Conservation (phyloP, 1,140 invertebrate species). For the Diachasma alloeum region DNA sequence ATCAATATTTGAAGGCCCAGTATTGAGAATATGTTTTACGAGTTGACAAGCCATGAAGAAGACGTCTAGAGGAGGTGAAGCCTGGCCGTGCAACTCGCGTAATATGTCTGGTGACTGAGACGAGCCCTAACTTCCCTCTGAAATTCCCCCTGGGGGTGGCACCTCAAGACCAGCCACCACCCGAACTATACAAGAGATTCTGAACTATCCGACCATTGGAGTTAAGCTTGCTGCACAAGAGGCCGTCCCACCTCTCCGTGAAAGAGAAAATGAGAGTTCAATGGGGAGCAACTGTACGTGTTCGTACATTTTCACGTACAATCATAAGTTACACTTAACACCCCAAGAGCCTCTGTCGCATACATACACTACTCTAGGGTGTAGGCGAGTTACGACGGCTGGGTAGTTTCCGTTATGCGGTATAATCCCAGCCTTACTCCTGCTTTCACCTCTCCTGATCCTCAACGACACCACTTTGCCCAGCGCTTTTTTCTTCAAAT, state of each 20-base stretch:
- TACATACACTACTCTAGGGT: neutral
- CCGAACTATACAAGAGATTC: neutral
- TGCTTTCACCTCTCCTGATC: neutral
- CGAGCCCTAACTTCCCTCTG: neutral
- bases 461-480: neutral
- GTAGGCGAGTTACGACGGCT: slow-evolving; percentile 36
- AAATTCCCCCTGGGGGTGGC: neutral
- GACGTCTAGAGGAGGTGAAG: neutral
- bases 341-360: slow-evolving; percentile 9
- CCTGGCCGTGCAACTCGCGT: too few species aligned
- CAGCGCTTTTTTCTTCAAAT: neutral
- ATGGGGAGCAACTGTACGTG: slow-evolving; percentile 2
- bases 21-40: neutral
- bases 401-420: slow-evolving; percentile 34
- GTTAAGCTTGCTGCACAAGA: neutral
- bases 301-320: slow-evolving; percentile 34
- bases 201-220: neutral
- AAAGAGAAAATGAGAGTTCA: neutral
- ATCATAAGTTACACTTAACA: slow-evolving; percentile 40
- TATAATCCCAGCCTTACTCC: slow-evolving; percentile 26
- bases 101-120: too few species aligned
- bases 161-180: neutral
- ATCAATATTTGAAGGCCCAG: neutral
- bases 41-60: neutral
- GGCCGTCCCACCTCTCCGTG: neutral